A percentile compares a stretch with the other conserved stretches of the same genome.
These are phyloP conservation scores for Brachymystax lenok DNA, from an alignment of 2,797 vertebrate genomes.

Conservation along the genomic window DNA sequence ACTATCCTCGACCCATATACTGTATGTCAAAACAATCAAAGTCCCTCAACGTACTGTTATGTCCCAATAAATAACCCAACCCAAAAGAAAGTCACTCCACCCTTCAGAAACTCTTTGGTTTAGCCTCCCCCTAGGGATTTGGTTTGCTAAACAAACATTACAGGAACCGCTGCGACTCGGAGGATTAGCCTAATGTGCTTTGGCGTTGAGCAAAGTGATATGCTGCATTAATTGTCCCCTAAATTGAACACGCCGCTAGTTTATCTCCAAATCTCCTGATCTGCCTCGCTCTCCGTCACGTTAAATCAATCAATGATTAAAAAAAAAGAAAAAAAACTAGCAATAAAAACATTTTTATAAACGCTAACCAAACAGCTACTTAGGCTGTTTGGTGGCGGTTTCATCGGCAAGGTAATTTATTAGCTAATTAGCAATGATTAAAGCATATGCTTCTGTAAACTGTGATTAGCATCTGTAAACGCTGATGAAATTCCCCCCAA, in stretches of 20 bases:
- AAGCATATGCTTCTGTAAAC: slow-evolving; percentile 51
- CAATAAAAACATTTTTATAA: slow-evolving; percentile 18
- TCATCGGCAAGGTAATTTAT: slow-evolving; percentile 64
- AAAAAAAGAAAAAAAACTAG: slow-evolving; percentile 16
- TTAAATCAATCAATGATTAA: slow-evolving; percentile 62
- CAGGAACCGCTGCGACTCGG: slow-evolving; percentile 57
- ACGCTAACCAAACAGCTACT: slow-evolving; percentile 11
- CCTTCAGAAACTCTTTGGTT: slow-evolving; percentile 38
- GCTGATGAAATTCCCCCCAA: slow-evolving; percentile 38
- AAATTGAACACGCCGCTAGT: slow-evolving; percentile 62
- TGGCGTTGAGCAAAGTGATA: slow-evolving; percentile 45
- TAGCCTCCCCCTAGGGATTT: slow-evolving; percentile 24
- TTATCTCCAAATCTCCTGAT: slow-evolving; percentile 72
- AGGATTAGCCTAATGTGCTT: slow-evolving; percentile 60
- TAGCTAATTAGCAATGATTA: slow-evolving; percentile 64
- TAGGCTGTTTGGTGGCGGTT: slow-evolving; percentile 51
- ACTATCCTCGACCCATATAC: too few relatives aligned
- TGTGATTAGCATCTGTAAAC: slow-evolving; percentile 51
- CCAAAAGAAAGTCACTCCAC: slow-evolving; percentile 45
- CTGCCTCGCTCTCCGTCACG: slow-evolving; percentile 47
- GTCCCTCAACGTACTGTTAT: background rate
- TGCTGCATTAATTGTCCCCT: slow-evolving; percentile 62
- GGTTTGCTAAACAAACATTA: slow-evolving; percentile 59
- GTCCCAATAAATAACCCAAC: slow-evolving; percentile 18
- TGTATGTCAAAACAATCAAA: background rate